Percentiles rank a stretch among this genome's conserved stretches.
Evolutionary conservation across 2,113 vertebrate species (phyloP).

Genomic region (Pomatostomus ruficeps): DNA sequence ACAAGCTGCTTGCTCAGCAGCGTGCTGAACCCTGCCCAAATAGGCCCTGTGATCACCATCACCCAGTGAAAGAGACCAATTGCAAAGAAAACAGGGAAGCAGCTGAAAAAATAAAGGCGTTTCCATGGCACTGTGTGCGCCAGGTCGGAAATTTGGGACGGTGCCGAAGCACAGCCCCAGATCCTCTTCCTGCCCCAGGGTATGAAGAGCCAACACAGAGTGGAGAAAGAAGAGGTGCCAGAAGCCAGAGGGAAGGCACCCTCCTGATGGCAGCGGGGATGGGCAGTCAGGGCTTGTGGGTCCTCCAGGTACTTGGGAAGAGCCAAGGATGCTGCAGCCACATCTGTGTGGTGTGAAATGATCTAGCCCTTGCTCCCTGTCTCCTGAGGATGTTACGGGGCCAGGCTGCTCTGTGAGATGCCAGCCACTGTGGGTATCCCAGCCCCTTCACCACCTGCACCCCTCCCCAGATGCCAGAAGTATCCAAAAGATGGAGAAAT

Average conservation of each 20-base stretch:
- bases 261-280: not conserved
- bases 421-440: not conserved
- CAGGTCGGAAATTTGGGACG: not conserved
- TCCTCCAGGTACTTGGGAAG: not conserved
- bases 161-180: not conserved
- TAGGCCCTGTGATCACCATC: not conserved
- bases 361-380: not conserved
- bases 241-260: not conserved
- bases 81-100: slow-evolving; percentile 28
- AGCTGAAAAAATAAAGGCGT: slow-evolving; percentile 38
- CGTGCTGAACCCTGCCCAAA: not conserved
- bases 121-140: not conserved
- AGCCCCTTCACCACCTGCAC: not conserved
- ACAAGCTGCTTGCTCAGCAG: not conserved
- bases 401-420: not conserved
- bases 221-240: not conserved
- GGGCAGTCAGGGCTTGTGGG: not conserved
- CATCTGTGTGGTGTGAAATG: rapidly evolving
- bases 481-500: not conserved
- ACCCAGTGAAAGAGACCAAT: not conserved
- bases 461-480: not conserved
- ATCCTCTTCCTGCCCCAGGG: not conserved
- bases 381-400: rapidly evolving
- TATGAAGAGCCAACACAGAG: not conserved
- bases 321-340: not conserved